A percentile compares a stretch with the other conserved stretches of the same genome.
These are phyloP conservation scores for Gorsachius magnificus DNA, from an alignment of 2,797 vertebrate species.

Conservation along the genomic window DNA sequence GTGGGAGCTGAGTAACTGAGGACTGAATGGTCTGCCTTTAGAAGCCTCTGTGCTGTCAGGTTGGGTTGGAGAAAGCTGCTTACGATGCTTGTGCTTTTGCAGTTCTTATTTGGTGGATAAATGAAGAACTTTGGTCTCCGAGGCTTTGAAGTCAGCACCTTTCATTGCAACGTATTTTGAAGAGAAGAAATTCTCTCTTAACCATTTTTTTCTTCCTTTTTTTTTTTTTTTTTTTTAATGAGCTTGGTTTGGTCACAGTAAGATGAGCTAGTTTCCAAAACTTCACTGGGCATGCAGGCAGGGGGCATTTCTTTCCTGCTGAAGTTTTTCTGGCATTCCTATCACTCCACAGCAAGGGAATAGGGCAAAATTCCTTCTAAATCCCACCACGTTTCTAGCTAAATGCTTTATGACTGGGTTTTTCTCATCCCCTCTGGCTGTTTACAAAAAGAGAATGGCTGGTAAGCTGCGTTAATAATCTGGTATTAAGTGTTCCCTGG, in stretches of 20 bases:
- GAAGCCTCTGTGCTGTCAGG: not conserved
- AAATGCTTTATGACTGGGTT: slow-evolving; percentile 37
- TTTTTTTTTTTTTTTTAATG: not conserved
- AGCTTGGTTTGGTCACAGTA: not conserved
- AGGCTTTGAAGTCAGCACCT: not conserved
- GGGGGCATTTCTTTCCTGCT: not conserved
- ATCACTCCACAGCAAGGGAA: not conserved
- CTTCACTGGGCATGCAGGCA: not conserved
- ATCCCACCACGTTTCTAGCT: slow-evolving; percentile 3
- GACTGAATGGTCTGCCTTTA: not conserved
- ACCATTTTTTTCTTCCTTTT: not conserved
- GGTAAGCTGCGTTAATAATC: slow-evolving; percentile 65
- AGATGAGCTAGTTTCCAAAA: not conserved
- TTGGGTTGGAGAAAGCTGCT: not conserved
- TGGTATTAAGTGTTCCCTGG: slow-evolving; percentile 69
- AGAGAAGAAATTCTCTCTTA: not conserved
- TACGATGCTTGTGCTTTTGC: not conserved
- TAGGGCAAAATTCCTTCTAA: slow-evolving; percentile 47
- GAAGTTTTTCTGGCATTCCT: not conserved
- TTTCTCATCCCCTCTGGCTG: slow-evolving; percentile 53
- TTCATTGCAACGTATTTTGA: not conserved
- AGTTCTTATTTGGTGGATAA: not conserved
- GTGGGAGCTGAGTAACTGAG: not conserved
- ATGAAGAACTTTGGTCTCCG: not conserved
- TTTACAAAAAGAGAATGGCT: slow-evolving; percentile 53